phyloP scores from a whole-genome alignment of 2,888 invertebrate genomes.

The Sipha maydis region DNA sequence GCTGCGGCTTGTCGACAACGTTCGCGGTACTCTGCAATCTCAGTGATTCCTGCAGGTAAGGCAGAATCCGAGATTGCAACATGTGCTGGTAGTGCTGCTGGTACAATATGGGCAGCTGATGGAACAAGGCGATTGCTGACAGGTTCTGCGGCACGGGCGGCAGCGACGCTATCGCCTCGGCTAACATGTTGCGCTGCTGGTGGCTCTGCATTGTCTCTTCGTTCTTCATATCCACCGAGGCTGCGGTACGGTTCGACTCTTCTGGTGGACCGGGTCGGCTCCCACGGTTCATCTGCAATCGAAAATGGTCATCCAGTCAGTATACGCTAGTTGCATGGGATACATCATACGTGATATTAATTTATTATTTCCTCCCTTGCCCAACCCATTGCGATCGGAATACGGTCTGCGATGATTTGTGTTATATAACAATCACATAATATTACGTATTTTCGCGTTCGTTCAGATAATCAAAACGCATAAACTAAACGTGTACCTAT shows the following conservation, averaged over 20 bases:
- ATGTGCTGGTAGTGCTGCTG: slow-evolving; percentile 63
- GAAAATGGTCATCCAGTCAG: background rate
- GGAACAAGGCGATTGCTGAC: slow-evolving; percentile 47
- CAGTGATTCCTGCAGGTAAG: slow-evolving; percentile 59
- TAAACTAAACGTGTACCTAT: too few relatives aligned
- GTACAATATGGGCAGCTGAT: slow-evolving; percentile 63
- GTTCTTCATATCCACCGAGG: slow-evolving; percentile 38
- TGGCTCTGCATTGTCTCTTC: slow-evolving; percentile 44
- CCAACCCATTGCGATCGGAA: too few relatives aligned
- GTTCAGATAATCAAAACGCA: too few relatives aligned
- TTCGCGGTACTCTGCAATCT: slow-evolving; percentile 52
- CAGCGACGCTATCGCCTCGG: slow-evolving; percentile 56
- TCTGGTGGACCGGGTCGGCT: slow-evolving; percentile 38
- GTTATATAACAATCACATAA: too few relatives aligned
- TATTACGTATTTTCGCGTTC: too few relatives aligned
- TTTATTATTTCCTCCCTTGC: too few relatives aligned
- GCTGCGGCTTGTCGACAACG: slow-evolving; percentile 35
- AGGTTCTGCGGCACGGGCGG: slow-evolving; percentile 53
- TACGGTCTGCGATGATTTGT: too few relatives aligned
- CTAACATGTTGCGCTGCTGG: slow-evolving; percentile 54
- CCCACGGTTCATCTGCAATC: slow-evolving; percentile 54
- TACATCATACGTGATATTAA: too few relatives aligned
- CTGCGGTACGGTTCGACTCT: slow-evolving; percentile 10
- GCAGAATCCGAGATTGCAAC: slow-evolving; percentile 57
- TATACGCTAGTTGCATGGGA: background rate